Evolutionary conservation across 2,113 vertebrate genomes (phyloP), one percentile per base, ranked within the genome.

Genomic region (Xiphorhynchus elegans): DNA sequence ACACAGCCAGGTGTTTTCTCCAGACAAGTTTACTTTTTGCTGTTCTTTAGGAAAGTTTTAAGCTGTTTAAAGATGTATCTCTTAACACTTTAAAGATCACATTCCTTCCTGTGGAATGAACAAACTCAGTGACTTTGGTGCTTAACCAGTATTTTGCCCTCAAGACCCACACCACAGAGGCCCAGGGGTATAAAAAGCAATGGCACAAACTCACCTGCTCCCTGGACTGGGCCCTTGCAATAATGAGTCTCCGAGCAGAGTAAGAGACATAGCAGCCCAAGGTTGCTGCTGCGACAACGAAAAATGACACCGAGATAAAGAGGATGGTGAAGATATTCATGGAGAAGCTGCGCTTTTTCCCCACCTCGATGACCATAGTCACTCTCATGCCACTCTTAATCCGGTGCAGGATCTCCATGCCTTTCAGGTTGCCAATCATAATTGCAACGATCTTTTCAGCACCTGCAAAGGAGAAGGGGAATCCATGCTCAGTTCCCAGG

Each of bases 251-350:
- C 88, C 98, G 96, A 53, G 98, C 98, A 39, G 98, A 98, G 92
- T 99, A 99, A 92, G 98, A 99, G 93, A 99, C 98, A 69, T 99
- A 99, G 94, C 99, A 99, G 39, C 98, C 98, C 55, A 99, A 97
- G 2, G 98, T 98, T 87, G 98, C 98, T 17, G 98, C 98, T 8
- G 98, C 98, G 87, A 99, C 98, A 40, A 99, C 97, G 55, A 99
- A 99, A 95, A 99, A 99, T 0, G 98, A 98, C 79, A 98, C 97
- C 0, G 98, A 99, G 77, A 99, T 98, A 47, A 99, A 99, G 96
- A 99, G 98, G 95, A 99, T 98, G 25, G 98, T 99, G 94, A 98
- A 99, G 63, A 98, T 98, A 70, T 98, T 98, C 96, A 99, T 98
- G 97, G 98, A 98, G 10, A 98, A 93, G 26, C 97, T 98, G 4